phyloP scores from a whole-genome alignment of 2,113 vertebrate species.

The Pangasianodon hypophthalmus region DNA sequence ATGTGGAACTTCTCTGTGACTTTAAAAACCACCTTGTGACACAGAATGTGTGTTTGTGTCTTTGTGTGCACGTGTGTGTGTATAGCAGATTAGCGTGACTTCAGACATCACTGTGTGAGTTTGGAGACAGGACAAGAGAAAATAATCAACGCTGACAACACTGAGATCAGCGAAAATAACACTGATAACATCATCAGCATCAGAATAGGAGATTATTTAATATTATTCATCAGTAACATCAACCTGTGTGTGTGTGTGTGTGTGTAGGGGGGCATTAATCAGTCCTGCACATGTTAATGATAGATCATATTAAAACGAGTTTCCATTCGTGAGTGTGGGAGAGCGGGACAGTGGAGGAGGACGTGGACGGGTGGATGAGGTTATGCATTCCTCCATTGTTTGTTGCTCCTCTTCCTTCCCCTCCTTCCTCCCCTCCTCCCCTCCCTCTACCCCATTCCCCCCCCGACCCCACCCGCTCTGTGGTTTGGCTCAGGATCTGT shows the following conservation, averaged over 20 bases:
- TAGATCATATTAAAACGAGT: slow-evolving; percentile 1
- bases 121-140: neutral
- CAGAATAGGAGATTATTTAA: neutral
- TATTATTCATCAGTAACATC: neutral
- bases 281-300: slow-evolving; percentile 27
- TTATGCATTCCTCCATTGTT: slow-evolving; percentile 50
- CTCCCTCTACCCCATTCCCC: slow-evolving; percentile 25
- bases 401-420: slow-evolving; percentile 58
- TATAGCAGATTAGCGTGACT: neutral
- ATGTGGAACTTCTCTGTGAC: neutral
- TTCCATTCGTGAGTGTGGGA: slow-evolving; percentile 9
- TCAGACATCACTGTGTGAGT: neutral
- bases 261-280: neutral
- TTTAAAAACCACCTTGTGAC: neutral
- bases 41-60: neutral
- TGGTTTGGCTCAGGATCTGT: slow-evolving; percentile 52
- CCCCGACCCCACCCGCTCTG: slow-evolving; percentile 33
- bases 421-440: slow-evolving; percentile 43
- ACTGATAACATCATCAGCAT: neutral
- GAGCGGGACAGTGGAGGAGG: slow-evolving; percentile 14
- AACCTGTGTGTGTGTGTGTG: neutral
- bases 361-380: slow-evolving; percentile 31
- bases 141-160: neutral
- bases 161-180: neutral
- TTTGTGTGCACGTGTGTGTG: neutral